A percentile compares a stretch with the other conserved stretches of the same genome.
Evolutionary conservation across 37 sponge, comb jelly and placozoan genomes (phyloP).

Genomic region (Dysidea cf. avara): DNA sequence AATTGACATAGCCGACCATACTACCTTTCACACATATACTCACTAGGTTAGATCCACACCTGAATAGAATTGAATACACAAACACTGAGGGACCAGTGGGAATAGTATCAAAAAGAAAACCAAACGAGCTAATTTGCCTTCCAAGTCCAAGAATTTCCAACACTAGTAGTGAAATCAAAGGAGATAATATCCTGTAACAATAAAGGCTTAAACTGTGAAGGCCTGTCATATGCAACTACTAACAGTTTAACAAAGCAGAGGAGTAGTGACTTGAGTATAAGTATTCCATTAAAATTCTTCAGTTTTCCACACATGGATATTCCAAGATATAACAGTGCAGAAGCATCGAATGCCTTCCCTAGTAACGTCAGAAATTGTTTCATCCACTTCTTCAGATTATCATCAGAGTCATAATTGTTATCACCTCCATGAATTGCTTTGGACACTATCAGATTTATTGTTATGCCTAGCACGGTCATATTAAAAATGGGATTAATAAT

Average conservation of each 20-base stretch:
- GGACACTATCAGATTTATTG: conserved; percentile 50
- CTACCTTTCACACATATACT: too few relatives aligned
- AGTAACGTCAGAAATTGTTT: conserved; percentile 43
- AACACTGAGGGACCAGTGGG: conserved; percentile 78
- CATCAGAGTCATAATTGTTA: conserved; percentile 18
- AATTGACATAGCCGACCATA: too few relatives aligned
- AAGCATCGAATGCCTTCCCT: conserved; percentile 57
- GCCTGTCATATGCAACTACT: conserved; percentile 6
- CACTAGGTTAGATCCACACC: conserved; percentile 43
- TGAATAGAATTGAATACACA: conserved; percentile 54
- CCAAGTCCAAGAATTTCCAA: conserved; percentile 10
- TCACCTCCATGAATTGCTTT: conserved; percentile 30
- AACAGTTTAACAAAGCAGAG: conserved; percentile 56
- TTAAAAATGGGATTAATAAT: conserved; percentile 59
- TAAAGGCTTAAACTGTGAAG: background rate
- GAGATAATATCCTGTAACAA: conserved; percentile 39
- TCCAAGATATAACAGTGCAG: conserved; percentile 69
- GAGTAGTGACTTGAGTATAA: conserved; percentile 29
- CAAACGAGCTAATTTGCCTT: conserved; percentile 46
- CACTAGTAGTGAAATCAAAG: conserved; percentile 29
- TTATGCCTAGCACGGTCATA: conserved; percentile 64
- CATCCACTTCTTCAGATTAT: too few relatives aligned
- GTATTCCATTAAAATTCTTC: conserved; percentile 37
- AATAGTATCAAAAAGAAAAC: conserved; percentile 72
- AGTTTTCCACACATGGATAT: conserved; percentile 75